These are phyloP conservation scores for Apteryx owenii DNA, from an alignment of 2,113 vertebrate genomes.

Conservation along the genomic window DNA sequence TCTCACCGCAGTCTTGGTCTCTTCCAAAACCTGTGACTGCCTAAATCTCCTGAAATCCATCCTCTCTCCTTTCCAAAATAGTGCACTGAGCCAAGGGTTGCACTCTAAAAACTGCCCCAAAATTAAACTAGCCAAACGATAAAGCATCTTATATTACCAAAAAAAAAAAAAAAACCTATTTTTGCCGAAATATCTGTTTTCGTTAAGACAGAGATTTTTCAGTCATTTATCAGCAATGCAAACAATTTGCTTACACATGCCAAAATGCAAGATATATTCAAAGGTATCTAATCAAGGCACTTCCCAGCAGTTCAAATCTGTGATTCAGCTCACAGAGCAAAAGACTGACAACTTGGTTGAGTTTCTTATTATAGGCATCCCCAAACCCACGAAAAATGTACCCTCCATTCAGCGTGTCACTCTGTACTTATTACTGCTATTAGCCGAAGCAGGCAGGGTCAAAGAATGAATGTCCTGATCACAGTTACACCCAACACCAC, in stretches of 20 bases:
- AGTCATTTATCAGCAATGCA: background rate
- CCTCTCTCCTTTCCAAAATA: background rate
- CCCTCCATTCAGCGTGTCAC: background rate
- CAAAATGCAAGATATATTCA: background rate
- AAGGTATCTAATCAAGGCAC: background rate
- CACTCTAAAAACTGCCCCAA: rapidly evolving
- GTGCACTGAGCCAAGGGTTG: background rate
- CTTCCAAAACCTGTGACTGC: background rate
- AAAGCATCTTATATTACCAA: too few species aligned
- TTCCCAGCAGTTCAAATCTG: background rate
- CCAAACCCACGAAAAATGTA: background rate
- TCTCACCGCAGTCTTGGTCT: background rate
- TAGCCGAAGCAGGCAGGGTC: background rate
- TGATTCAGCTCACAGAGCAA: background rate
- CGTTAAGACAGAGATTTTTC: background rate
- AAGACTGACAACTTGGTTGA: background rate
- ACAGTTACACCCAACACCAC: background rate
- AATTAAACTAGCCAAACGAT: background rate
- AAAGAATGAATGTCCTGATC: rapidly evolving
- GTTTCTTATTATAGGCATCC: background rate
- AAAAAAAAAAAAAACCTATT: background rate
- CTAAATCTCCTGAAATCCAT: background rate
- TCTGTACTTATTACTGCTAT: background rate
- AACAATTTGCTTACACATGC: background rate
- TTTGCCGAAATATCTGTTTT: background rate